Evolutionary conservation across 1,140 invertebrate species (phyloP).

Genomic region (Aleiodes sp.): DNA sequence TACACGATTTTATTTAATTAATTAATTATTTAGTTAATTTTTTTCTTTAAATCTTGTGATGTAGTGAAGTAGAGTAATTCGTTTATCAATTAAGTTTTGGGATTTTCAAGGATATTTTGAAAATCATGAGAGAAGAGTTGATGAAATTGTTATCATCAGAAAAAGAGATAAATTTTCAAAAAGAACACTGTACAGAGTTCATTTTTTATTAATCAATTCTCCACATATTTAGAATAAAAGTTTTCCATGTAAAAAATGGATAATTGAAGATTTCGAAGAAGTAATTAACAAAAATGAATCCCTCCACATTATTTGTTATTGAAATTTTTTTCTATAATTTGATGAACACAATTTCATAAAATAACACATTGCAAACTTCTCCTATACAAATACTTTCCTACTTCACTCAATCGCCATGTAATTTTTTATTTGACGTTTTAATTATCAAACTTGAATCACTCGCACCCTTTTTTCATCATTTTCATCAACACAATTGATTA

Average conservation of each 20-base stretch:
- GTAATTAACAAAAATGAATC: too few relatives aligned
- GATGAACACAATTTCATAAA: too few relatives aligned
- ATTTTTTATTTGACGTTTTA: constrained; percentile 1
- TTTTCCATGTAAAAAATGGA: too few relatives aligned
- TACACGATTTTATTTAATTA: constrained; percentile 28
- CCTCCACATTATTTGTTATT: too few relatives aligned
- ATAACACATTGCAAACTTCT: too few relatives aligned
- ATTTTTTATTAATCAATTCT: too few relatives aligned
- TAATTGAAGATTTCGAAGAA: too few relatives aligned
- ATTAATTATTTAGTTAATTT: constrained; percentile 6
- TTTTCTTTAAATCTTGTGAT: background rate
- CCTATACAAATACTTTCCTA: too few relatives aligned
- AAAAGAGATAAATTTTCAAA: too few relatives aligned
- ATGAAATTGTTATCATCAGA: background rate
- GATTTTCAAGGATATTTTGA: background rate
- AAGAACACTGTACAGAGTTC: too few relatives aligned
- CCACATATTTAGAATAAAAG: too few relatives aligned
- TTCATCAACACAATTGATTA: background rate
- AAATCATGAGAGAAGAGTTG: background rate
- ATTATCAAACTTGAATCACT: constrained; percentile 22
- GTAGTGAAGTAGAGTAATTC: background rate
- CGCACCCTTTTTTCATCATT: background rate
- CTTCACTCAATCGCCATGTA: constrained; percentile 27
- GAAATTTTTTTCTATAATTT: too few relatives aligned
- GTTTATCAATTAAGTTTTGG: constrained; percentile 19